Base-by-base conservation (phyloP, 2,888 invertebrate genomes). In the Limenitis camilla region DNA sequence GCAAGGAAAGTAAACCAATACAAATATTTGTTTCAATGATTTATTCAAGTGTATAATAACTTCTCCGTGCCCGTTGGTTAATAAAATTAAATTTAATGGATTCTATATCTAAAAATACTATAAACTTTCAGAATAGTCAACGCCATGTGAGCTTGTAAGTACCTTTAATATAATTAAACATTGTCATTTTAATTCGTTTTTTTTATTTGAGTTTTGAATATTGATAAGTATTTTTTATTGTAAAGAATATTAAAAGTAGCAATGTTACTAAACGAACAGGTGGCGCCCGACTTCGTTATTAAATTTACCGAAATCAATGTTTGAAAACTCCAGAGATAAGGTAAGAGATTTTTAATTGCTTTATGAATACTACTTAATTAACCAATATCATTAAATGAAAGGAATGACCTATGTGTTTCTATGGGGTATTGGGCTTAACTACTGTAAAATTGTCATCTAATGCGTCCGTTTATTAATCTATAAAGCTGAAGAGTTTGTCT, bases 251-350 rank as follows among this genome's bases (percentile, higher is more conserved):
- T 39, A 8, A 19, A 29, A 28, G 31, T 32, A 10, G 10, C 9
- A 8, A 10, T 31, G 8, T 48, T 6, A 30, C 33, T 54, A 29
- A 40, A 35, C 19, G 41, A 51, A 39, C 51, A 78, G 80, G 60
- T 74, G 77, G 72, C 74, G 76, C 28, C 64, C 72, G 4, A 69
- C 59, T 59, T 74, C 72, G 6, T 43, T 63, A 29, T 47, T 55
- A 40, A 58, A 52, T 43, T 56, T 49, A 31, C 40, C 43, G 36
- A 52, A 44, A 42, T 8, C 52, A 36, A 10, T 49, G 29, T 31
- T 50, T 8, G 52, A 50, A 31, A 49, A 36, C 28, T 50, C 40
- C 31, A 55, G 39, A 39, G 49, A 52, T 40, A 54, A 45, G 48
- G 57, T 55, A 55, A 55, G 45, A 19, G 9, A 29, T 0, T 11